Conservation (phyloP, 2,888 invertebrate species). For the Pterostichus niger region DNA sequence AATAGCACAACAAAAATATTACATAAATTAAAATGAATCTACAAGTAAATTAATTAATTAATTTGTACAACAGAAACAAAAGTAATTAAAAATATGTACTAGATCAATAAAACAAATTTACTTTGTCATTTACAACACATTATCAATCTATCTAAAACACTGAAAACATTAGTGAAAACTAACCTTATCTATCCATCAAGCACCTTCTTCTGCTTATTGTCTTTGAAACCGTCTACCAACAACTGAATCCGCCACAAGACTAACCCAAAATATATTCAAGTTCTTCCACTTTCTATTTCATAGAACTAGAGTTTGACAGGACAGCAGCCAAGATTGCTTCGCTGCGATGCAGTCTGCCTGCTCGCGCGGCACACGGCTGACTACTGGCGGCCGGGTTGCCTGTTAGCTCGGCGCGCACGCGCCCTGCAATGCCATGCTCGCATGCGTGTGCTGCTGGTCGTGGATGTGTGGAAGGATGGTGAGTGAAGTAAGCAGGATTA, state of each 20-base stretch:
- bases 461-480: background rate
- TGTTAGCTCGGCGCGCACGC: conserved; percentile 49
- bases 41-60: too few species aligned
- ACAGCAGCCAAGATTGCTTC: background rate
- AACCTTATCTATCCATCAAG: background rate
- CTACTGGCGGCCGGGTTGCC: conserved; percentile 48
- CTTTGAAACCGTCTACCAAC: background rate
- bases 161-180: background rate
- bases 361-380: conserved; percentile 32
- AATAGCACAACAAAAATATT: too few species aligned
- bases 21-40: too few species aligned
- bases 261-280: background rate
- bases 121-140: background rate
- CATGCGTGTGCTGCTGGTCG: background rate
- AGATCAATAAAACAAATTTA: background rate
- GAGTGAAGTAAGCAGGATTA: background rate
- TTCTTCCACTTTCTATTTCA: background rate
- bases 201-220: background rate
- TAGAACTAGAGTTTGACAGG: conserved; percentile 9
- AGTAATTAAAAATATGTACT: background rate
- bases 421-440: background rate
- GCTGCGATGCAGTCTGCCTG: conserved; percentile 27
- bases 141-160: background rate
- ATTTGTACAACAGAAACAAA: too few species aligned
- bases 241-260: background rate